A percentile compares a stretch with the other conserved stretches of the same genome.
phyloP scores from a whole-genome alignment of 2,888 invertebrate species.

The Acronicta leporina region DNA sequence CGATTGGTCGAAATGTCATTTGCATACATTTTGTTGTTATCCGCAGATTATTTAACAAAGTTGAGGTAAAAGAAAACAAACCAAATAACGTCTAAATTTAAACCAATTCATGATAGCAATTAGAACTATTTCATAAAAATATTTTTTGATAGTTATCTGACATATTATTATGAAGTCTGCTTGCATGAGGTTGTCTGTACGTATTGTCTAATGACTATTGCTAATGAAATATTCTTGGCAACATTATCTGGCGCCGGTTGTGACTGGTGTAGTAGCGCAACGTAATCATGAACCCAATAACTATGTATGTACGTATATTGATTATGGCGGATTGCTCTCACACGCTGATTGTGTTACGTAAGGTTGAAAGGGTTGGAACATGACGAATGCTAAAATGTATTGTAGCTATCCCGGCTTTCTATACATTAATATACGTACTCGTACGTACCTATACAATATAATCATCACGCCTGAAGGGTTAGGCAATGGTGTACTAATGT shows the following conservation, averaged over 20 bases:
- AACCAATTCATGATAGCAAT: no score
- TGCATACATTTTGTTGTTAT: no score
- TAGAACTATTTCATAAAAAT: no score
- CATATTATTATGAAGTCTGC: no score
- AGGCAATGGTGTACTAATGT: no score
- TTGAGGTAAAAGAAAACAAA: no score
- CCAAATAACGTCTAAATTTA: no score
- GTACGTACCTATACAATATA: not conserved
- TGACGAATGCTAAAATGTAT: conserved; percentile 25
- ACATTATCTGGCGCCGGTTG: conserved; percentile 26
- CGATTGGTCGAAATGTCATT: no score
- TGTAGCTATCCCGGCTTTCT: conserved; percentile 6
- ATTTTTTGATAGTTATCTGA: no score
- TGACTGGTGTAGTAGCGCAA: conserved; percentile 12
- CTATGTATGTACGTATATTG: conserved; percentile 8
- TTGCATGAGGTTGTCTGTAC: not conserved
- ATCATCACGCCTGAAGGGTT: no score
- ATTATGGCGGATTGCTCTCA: conserved; percentile 26
- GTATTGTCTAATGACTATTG: conserved; percentile 2
- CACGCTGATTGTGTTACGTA: conserved; percentile 29
- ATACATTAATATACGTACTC: conserved; percentile 2
- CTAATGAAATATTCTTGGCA: conserved; percentile 36
- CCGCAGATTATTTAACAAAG: no score
- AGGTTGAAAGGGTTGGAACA: conserved; percentile 37
- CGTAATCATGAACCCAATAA: conserved; percentile 24